These are phyloP conservation scores for Indri indri DNA, from an alignment of 2,113 vertebrate genomes.

Conservation along the genomic window DNA sequence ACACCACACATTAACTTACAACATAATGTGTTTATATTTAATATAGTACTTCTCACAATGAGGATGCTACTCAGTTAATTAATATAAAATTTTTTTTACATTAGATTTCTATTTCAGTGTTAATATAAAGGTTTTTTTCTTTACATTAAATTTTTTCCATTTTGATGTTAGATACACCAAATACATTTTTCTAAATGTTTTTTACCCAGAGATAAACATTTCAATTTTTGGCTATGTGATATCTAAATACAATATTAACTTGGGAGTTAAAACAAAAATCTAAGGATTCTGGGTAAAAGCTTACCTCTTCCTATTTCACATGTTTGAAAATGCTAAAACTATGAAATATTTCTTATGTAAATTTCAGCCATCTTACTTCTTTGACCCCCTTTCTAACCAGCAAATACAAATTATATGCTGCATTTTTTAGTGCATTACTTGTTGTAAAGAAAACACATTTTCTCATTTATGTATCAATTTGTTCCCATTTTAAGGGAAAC, in stretches of 20 bases:
- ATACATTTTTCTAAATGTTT: constrained; percentile 23
- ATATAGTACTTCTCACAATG: constrained; percentile 24
- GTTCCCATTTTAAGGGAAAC: constrained; percentile 44
- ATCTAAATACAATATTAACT: constrained; percentile 52
- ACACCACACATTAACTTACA: constrained; percentile 36
- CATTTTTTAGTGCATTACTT: constrained; percentile 36
- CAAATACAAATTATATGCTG: not conserved
- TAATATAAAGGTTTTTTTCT: not conserved
- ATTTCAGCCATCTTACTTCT: constrained; percentile 16
- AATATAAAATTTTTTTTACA: constrained; percentile 54
- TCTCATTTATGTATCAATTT: not conserved
- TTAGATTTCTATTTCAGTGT: constrained; percentile 47
- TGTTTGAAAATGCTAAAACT: constrained; percentile 9
- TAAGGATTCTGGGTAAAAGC: constrained; percentile 18
- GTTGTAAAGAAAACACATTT: not conserved
- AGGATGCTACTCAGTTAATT: constrained; percentile 5
- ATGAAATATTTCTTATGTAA: constrained; percentile 38
- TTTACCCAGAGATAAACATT: constrained; percentile 12
- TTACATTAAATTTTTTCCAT: constrained; percentile 37
- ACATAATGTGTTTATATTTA: constrained; percentile 48
- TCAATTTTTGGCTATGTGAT: constrained; percentile 35
- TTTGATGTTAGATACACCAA: constrained; percentile 7
- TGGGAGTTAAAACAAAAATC: constrained; percentile 36
- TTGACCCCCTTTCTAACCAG: constrained; percentile 8
- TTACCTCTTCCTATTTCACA: constrained; percentile 20